These are phyloP conservation scores for Gonioctena quinquepunctata DNA, from an alignment of 1,140 invertebrate species.

Conservation along the genomic window DNA sequence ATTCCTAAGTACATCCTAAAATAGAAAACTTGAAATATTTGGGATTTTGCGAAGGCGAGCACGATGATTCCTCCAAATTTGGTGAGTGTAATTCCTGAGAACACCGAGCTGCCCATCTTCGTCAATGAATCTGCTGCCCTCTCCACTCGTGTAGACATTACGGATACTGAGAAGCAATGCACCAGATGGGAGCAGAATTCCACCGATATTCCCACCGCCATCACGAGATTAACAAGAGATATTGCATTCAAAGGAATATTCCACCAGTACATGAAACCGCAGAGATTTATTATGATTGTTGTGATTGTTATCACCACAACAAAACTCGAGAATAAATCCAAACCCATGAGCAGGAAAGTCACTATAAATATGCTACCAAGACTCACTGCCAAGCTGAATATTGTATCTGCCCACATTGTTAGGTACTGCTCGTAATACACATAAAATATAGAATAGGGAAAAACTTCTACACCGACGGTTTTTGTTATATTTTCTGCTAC, in stretches of 20 bases:
- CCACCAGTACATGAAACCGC: constrained; percentile 97
- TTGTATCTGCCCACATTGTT: constrained; percentile 91
- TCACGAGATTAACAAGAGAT: constrained; percentile 97
- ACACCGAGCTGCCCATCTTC: constrained; percentile 94
- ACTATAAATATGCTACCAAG: constrained; percentile 91
- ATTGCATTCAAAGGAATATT: constrained; percentile 94
- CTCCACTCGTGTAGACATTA: constrained; percentile 69
- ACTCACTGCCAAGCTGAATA: constrained; percentile 86
- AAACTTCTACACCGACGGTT: constrained; percentile 72
- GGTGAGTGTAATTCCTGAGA: constrained; percentile 96
- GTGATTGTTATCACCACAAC: constrained; percentile 90
- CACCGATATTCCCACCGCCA: constrained; percentile 97
- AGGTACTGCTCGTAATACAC: constrained; percentile 99
- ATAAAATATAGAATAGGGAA: constrained; percentile 97
- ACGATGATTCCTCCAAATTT: constrained; percentile 96
- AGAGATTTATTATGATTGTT: constrained; percentile 92
- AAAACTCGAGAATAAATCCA: constrained; percentile 87
- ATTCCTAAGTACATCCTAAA: constrained; percentile 98
- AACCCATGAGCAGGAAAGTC: constrained; percentile 91
- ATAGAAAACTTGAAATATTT: constrained; percentile 97
- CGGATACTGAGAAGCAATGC: constrained; percentile 85
- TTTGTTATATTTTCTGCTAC: constrained; percentile 60
- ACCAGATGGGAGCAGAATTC: constrained; percentile 98
- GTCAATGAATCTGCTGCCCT: constrained; percentile 83
- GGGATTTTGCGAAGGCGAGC: constrained; percentile 92